These are phyloP conservation scores for Sebastes matsubarae DNA, from an alignment of 2,797 vertebrate genomes.

Conservation along the genomic window DNA sequence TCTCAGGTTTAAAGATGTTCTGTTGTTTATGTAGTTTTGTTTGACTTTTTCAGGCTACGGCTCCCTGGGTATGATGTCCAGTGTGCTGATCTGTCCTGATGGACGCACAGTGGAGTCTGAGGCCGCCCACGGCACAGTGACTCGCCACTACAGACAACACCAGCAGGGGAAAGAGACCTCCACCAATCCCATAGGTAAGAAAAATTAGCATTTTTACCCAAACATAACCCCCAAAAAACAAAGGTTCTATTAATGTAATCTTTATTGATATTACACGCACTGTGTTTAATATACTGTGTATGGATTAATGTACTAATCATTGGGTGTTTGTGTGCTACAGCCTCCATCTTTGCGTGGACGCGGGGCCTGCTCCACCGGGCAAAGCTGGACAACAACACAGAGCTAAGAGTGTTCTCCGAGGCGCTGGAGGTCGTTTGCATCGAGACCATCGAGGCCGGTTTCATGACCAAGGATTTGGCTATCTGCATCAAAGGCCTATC, in stretches of 20 bases:
- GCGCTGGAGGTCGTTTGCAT: conserved; percentile 93
- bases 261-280: not conserved
- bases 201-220: not conserved
- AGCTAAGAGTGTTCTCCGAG: conserved; percentile 87
- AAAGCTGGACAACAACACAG: conserved; percentile 90
- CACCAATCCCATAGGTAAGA: conserved; percentile 95
- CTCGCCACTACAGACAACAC: conserved; percentile 94
- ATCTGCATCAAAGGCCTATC: conserved; percentile 95
- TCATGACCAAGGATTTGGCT: conserved; percentile 98
- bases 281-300: not conserved
- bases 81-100: conserved; percentile 95
- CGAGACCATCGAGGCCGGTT: conserved; percentile 97
- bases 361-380: conserved; percentile 94
- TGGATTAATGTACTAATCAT: not conserved
- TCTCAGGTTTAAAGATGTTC: no score
- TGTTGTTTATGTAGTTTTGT: not conserved
- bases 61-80: conserved; percentile 98
- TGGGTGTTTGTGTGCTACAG: conserved; percentile 67
- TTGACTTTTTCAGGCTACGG: conserved; percentile 89
- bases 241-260: not conserved
- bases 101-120: conserved; percentile 96
- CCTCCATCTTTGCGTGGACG: conserved; percentile 98
- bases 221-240: not conserved
- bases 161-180: conserved; percentile 98
- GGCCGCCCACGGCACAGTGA: conserved; percentile 97